A percentile compares a stretch with the other conserved stretches of the same genome.
Conservation (phyloP, 2,888 invertebrate genomes). For the Nudaria mundana region DNA sequence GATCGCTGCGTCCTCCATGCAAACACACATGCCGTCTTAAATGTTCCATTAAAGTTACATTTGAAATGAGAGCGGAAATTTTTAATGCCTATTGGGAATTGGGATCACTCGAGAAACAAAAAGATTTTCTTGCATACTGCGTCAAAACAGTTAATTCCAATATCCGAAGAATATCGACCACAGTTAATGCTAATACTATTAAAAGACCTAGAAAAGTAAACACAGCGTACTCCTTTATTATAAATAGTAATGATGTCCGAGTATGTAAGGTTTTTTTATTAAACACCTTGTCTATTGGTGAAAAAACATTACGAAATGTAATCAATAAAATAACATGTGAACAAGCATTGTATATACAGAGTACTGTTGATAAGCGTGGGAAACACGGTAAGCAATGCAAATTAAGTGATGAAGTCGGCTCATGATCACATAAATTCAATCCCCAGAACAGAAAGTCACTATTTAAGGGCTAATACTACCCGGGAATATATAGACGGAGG, state of each 20-base stretch:
- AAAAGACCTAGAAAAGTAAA: too few species aligned
- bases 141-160: too few species aligned
- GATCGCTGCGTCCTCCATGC: too few species aligned
- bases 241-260: too few species aligned
- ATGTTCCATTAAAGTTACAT: too few species aligned
- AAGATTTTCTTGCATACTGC: too few species aligned
- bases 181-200: neutral
- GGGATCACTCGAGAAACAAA: too few species aligned
- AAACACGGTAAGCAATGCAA: neutral
- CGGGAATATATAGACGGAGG: neutral
- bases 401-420: neutral
- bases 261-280: slow-evolving; percentile 2
- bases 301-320: neutral
- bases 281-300: neutral
- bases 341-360: neutral
- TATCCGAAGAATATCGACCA: too few species aligned
- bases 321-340: neutral
- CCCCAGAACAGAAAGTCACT: slow-evolving; percentile 2
- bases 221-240: too few species aligned
- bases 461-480: neutral
- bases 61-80: too few species aligned
- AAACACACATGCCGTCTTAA: too few species aligned
- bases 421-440: slow-evolving; percentile 2
- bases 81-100: too few species aligned
- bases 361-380: neutral